A percentile compares a stretch with the other conserved stretches of the same genome.
phyloP scores from a whole-genome alignment of 1,140 invertebrate species.

The Microplitis demolitor region DNA sequence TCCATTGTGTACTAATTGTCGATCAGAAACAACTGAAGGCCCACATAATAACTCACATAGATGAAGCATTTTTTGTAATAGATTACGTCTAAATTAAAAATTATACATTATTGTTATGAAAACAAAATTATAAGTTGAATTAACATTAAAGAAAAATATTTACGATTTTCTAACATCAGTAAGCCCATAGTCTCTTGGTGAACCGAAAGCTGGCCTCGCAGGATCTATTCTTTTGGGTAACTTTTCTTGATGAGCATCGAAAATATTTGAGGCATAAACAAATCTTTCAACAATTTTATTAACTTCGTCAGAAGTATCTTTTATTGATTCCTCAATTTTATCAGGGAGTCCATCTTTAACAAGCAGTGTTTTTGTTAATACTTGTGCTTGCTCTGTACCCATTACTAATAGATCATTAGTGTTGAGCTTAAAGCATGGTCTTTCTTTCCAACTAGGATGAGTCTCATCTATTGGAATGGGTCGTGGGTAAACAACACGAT shows the following conservation, averaged over 20 bases:
- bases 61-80: constrained; percentile 73
- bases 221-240: constrained; percentile 75
- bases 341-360: constrained; percentile 68
- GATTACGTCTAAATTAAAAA: constrained; percentile 66
- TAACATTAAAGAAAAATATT: constrained; percentile 40
- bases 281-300: constrained; percentile 58
- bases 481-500: constrained; percentile 27
- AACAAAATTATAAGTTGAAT: too few species aligned
- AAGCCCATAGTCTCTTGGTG: constrained; percentile 75
- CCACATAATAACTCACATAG: constrained; percentile 71
- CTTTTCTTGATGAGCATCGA: constrained; percentile 78
- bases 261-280: constrained; percentile 73
- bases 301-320: constrained; percentile 53
- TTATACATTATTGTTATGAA: not conserved
- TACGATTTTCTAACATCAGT: constrained; percentile 73
- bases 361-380: constrained; percentile 76
- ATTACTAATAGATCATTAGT: constrained; percentile 71
- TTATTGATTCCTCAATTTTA: constrained; percentile 56
- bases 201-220: constrained; percentile 71
- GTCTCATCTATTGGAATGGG: constrained; percentile 58
- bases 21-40: constrained; percentile 59
- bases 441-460: constrained; percentile 70
- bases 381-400: constrained; percentile 74
- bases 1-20: constrained; percentile 66
- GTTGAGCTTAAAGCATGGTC: constrained; percentile 64